A percentile compares a stretch with the other conserved stretches of the same genome.
These are phyloP conservation scores for Anisognathus igniventris DNA, from an alignment of 2,797 vertebrate genomes.

Conservation along the genomic window DNA sequence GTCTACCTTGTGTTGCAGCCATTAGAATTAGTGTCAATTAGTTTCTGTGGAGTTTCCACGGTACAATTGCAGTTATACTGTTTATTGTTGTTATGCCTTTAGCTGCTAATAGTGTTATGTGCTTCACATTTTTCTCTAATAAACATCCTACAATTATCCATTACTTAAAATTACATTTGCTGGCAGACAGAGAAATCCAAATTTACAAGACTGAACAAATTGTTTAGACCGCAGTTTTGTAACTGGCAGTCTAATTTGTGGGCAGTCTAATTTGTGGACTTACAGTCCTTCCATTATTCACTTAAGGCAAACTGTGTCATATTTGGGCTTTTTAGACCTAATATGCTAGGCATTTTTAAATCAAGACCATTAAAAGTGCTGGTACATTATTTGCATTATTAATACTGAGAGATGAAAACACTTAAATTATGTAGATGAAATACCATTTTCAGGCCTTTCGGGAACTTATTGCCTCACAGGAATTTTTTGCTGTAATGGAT, in stretches of 20 bases:
- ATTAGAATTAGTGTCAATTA: constrained; percentile 39
- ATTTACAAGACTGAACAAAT: constrained; percentile 30
- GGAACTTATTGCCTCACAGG: neutral
- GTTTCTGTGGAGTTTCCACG: neutral
- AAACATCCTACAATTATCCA: constrained; percentile 37
- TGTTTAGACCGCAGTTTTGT: neutral
- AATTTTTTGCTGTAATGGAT: constrained; percentile 18
- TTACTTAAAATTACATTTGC: constrained; percentile 33
- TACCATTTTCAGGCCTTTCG: neutral
- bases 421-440: constrained; percentile 37
- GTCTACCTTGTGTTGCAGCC: neutral
- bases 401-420: constrained; percentile 36
- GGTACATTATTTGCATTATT: constrained; percentile 54
- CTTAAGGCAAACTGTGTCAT: neutral
- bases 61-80: neutral
- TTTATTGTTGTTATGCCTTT: constrained; percentile 18
- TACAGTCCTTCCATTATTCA: neutral
- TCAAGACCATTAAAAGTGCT: neutral
- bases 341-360: constrained; percentile 1
- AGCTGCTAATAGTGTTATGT: neutral
- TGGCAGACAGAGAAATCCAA: constrained; percentile 1
- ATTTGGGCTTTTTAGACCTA: constrained; percentile 26
- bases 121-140: constrained; percentile 5
- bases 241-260: neutral
- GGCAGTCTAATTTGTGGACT: neutral